phyloP scores from a whole-genome alignment of 2,113 vertebrate genomes.

The Amia ocellicauda region DNA sequence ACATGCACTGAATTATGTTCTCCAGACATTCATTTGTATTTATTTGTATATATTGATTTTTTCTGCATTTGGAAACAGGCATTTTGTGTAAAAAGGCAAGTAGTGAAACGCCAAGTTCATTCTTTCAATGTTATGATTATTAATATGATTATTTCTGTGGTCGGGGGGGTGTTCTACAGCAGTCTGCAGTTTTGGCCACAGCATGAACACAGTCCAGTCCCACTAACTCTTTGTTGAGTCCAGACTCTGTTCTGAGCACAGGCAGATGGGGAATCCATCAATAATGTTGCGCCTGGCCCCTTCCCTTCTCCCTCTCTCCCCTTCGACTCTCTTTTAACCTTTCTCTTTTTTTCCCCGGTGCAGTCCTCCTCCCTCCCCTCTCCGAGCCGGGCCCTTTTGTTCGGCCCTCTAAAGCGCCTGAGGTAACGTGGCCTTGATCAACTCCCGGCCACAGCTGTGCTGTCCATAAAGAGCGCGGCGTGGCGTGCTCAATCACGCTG shows the following conservation, averaged over 20 bases:
- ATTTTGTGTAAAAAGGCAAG: no score
- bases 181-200: conserved; percentile 10
- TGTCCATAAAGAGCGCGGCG: conserved; percentile 42
- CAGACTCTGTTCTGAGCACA: conserved; percentile 45
- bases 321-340: conserved; percentile 38
- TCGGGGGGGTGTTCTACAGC: conserved; percentile 8
- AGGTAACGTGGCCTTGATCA: conserved; percentile 53
- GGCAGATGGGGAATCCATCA: conserved; percentile 73
- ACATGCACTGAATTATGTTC: no score
- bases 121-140: no score
- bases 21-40: no score
- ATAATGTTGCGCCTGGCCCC: conserved; percentile 19
- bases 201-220: not conserved
- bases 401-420: conserved; percentile 53
- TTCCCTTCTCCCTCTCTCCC: conserved; percentile 38
- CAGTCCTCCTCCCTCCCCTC: conserved; percentile 33
- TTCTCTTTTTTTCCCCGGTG: conserved; percentile 19
- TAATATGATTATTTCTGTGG: no score
- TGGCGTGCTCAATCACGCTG: no score
- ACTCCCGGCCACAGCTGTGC: conserved; percentile 56
- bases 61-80: no score
- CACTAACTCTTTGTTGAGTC: conserved; percentile 49
- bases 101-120: no score
- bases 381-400: conserved; percentile 41
- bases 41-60: no score